Conservation (phyloP, 2,797 vertebrate genomes). For the Spatula versicolor region DNA sequence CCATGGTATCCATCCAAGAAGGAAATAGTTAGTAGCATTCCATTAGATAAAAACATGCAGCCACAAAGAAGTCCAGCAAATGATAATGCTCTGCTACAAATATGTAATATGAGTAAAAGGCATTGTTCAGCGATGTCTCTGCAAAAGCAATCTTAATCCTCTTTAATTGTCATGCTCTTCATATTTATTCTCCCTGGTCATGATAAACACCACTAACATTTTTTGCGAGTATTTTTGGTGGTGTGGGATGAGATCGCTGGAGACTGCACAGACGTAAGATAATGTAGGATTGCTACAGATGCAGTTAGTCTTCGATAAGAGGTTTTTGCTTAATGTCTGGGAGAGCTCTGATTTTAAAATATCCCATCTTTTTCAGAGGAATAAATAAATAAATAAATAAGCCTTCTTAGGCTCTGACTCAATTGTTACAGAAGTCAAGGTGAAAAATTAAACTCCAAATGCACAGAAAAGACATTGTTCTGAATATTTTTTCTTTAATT, state of each 20-base stretch:
- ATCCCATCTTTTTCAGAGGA: not conserved
- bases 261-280: not conserved
- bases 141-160: not conserved
- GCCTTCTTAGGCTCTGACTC: not conserved
- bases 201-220: not conserved
- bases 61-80: slow-evolving; percentile 25
- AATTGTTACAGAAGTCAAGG: not conserved
- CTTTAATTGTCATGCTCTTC: not conserved
- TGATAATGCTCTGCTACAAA: slow-evolving; percentile 32
- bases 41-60: slow-evolving; percentile 54
- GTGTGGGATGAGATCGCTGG: not conserved
- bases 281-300: not conserved
- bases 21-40: slow-evolving; percentile 48
- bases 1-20: not conserved
- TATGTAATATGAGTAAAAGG: not conserved
- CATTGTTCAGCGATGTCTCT: not conserved
- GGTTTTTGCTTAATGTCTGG: not conserved
- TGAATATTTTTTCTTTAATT: not conserved
- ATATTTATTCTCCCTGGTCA: not conserved
- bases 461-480: not conserved
- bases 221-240: not conserved
- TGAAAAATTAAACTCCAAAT: slow-evolving; percentile 1
- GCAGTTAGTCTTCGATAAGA: not conserved
- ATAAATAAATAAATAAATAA: not conserved
- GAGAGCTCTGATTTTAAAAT: slow-evolving; percentile 14